A percentile compares a stretch with the other conserved stretches of the same genome.
These are phyloP conservation scores for Mesopsocus fuscifrons DNA, from an alignment of 2,888 invertebrate genomes.

Conservation along the genomic window DNA sequence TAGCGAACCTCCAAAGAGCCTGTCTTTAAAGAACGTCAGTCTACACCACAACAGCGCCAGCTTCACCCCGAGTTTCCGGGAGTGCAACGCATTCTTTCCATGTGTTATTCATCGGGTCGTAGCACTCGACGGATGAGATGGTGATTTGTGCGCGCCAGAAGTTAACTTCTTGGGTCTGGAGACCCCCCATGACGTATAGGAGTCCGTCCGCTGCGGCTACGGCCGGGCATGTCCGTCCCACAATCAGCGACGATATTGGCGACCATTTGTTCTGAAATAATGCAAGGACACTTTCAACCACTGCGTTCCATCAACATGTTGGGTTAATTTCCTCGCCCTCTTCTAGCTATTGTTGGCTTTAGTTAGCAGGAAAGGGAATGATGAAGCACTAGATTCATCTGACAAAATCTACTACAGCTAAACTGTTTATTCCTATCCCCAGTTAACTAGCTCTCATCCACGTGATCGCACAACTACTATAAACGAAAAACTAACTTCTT, in stretches of 20 bases:
- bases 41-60: constrained; percentile 63
- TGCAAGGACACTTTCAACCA: constrained; percentile 11
- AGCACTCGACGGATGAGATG: constrained; percentile 65
- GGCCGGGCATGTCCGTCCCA: constrained; percentile 63
- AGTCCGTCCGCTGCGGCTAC: constrained; percentile 68
- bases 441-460: too few species aligned
- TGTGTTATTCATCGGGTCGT: constrained; percentile 52
- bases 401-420: too few species aligned
- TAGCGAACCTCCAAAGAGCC: too few species aligned
- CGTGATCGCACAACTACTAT: too few species aligned
- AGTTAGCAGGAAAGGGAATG: too few species aligned
- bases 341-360: too few species aligned
- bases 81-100: constrained; percentile 67
- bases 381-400: too few species aligned
- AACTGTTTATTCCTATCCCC: too few species aligned
- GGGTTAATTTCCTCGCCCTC: too few species aligned
- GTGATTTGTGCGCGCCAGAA: constrained; percentile 75
- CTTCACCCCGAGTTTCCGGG: constrained; percentile 61
- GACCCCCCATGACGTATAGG: constrained; percentile 70
- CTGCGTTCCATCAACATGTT: too few species aligned
- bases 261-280: constrained; percentile 52
- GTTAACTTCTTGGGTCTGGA: constrained; percentile 57
- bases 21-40: too few species aligned
- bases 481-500: constrained; percentile 47
- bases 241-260: constrained; percentile 49